These are phyloP conservation scores for Elmis aenea DNA, from an alignment of 2,888 invertebrate species.

Conservation along the genomic window DNA sequence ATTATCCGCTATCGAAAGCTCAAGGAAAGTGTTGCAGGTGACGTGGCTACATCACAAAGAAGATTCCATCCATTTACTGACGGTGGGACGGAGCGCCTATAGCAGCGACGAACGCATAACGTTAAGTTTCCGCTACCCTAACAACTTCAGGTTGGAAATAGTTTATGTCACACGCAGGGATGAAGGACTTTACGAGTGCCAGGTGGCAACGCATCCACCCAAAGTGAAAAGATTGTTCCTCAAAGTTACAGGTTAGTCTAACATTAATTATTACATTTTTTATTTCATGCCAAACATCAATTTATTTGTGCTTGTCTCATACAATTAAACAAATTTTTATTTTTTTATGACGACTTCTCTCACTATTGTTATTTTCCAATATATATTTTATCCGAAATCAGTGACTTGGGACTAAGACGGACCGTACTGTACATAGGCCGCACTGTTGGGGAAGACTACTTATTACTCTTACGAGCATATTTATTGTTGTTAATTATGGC, in stretches of 20 bases:
- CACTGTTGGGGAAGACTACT: too few species aligned
- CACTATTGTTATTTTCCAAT: too few species aligned
- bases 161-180: conserved; percentile 55
- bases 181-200: conserved; percentile 61
- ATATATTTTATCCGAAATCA: too few species aligned
- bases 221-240: conserved; percentile 56
- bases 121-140: conserved; percentile 56
- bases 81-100: conserved; percentile 54
- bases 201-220: conserved; percentile 60
- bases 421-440: too few species aligned
- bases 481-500: too few species aligned
- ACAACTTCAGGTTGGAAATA: conserved; percentile 60
- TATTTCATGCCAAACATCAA: too few species aligned
- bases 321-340: too few species aligned
- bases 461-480: too few species aligned
- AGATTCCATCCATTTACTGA: conserved; percentile 55
- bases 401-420: too few species aligned
- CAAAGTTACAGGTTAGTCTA: conserved; percentile 49
- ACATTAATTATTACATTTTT: too few species aligned
- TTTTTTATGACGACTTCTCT: too few species aligned
- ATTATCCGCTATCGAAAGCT: neutral
- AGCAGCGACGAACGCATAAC: conserved; percentile 56
- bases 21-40: conserved; percentile 46
- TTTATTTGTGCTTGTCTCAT: too few species aligned
- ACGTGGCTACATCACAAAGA: conserved; percentile 56